A percentile compares a stretch with the other conserved stretches of the same genome.
Evolutionary conservation across 1,140 invertebrate genomes (phyloP).

Genomic region (Teleogryllus occipitalis): DNA sequence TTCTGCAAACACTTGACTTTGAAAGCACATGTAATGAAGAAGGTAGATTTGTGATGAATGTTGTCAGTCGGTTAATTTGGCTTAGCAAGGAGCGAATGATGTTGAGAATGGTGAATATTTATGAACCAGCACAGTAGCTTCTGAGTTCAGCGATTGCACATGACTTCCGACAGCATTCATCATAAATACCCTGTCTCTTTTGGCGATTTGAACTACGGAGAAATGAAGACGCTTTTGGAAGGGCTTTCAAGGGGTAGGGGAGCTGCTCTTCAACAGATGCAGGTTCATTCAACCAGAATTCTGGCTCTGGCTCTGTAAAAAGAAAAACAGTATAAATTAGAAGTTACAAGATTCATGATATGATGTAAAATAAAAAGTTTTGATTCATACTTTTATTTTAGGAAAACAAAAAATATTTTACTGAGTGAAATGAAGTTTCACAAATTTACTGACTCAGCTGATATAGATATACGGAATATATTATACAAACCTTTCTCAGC

Average conservation of each 20-base stretch:
- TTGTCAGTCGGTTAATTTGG: not conserved
- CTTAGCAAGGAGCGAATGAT: not conserved
- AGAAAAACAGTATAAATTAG: not conserved
- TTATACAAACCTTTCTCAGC: not conserved
- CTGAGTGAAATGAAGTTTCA: too few species aligned
- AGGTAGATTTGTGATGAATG: not conserved
- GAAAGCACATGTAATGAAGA: not conserved
- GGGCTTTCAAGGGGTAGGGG: not conserved
- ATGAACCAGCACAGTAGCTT: slow-evolving; percentile 18
- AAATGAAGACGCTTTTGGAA: slow-evolving; percentile 2
- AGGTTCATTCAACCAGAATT: not conserved
- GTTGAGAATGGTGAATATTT: not conserved
- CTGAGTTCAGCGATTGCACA: slow-evolving; percentile 24
- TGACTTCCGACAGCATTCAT: slow-evolving; percentile 28
- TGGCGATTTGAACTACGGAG: slow-evolving; percentile 11
- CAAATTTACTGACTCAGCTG: too few species aligned
- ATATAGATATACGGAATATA: not conserved
- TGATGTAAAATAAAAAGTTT: too few species aligned
- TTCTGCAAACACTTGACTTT: not conserved
- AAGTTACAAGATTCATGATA: too few species aligned
- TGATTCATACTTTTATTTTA: too few species aligned
- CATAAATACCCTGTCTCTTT: slow-evolving; percentile 24
- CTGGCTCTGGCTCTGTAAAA: not conserved
- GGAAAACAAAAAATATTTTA: too few species aligned
- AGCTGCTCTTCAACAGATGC: not conserved